phyloP scores from a whole-genome alignment of 1,140 invertebrate genomes.

The Pentalonia nigronervosa region DNA sequence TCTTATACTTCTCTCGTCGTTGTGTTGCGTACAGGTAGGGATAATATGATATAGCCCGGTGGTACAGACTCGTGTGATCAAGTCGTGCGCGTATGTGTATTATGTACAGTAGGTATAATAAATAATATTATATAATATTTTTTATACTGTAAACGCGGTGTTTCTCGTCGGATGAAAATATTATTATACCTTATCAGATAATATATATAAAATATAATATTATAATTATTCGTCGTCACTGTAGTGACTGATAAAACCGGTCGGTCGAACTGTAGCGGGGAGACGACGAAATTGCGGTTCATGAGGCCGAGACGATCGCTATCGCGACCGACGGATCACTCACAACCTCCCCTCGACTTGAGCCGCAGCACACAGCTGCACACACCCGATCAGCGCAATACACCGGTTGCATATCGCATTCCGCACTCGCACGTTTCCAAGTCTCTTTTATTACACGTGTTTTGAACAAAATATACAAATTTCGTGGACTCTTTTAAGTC shows the following conservation, averaged over 20 bases:
- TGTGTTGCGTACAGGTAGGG: neutral
- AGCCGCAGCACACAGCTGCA: neutral
- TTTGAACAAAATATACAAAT: neutral
- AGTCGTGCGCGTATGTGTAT: neutral
- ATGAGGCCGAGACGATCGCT: constrained; percentile 16
- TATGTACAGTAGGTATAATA: neutral
- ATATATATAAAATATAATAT: neutral
- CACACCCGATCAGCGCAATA: neutral
- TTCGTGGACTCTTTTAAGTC: neutral
- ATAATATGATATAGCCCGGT: constrained; percentile 1
- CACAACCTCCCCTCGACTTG: neutral
- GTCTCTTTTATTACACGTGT: neutral
- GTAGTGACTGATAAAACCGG: constrained; percentile 30
- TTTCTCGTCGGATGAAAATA: neutral
- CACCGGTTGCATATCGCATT: neutral
- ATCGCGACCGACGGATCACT: neutral
- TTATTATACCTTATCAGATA: constrained; percentile 26
- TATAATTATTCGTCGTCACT: neutral
- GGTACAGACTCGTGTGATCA: constrained; percentile 3
- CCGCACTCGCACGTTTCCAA: neutral
- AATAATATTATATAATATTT: neutral
- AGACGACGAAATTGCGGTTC: neutral
- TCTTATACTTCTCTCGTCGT: neutral
- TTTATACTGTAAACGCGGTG: neutral
- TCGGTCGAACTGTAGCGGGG: neutral